Conservation (phyloP, 2,113 vertebrate genomes). For the Cheirogaleus medius region DNA sequence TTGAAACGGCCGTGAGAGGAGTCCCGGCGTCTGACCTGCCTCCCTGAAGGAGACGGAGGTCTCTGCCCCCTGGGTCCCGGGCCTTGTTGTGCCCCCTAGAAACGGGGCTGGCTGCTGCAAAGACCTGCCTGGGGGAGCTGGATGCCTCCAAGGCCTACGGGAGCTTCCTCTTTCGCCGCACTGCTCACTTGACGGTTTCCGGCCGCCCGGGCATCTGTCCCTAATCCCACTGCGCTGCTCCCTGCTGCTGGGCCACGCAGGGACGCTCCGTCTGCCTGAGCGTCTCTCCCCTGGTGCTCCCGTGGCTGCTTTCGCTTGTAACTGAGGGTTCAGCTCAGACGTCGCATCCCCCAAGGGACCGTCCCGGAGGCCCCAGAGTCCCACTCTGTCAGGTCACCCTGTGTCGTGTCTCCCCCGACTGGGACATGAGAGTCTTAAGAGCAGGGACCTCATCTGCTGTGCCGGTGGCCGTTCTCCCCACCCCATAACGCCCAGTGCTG, state of each 20-base stretch:
- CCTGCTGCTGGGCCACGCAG: background rate
- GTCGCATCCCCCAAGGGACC: background rate
- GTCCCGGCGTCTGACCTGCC: background rate
- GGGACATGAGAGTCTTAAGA: background rate
- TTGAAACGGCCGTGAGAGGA: background rate
- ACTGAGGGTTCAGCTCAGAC: background rate
- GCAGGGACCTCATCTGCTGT: background rate
- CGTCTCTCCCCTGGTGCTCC: background rate
- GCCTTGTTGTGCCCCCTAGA: background rate
- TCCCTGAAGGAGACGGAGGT: background rate
- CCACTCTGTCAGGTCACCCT: background rate
- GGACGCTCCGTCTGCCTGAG: background rate
- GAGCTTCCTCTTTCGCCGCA: background rate
- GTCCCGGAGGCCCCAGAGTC: background rate
- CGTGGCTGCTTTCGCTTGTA: background rate
- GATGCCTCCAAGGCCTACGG: background rate
- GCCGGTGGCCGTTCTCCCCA: no score
- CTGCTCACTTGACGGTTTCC: no score
- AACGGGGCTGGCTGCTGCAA: background rate
- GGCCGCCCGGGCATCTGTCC: background rate
- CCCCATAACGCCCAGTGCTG: fast-evolving
- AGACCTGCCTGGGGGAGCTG: background rate
- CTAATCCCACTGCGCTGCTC: background rate
- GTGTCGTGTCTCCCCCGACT: background rate
- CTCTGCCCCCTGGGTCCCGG: background rate